Base-by-base conservation (phyloP, 2,797 vertebrate species). In the Falco berigora region DNA sequence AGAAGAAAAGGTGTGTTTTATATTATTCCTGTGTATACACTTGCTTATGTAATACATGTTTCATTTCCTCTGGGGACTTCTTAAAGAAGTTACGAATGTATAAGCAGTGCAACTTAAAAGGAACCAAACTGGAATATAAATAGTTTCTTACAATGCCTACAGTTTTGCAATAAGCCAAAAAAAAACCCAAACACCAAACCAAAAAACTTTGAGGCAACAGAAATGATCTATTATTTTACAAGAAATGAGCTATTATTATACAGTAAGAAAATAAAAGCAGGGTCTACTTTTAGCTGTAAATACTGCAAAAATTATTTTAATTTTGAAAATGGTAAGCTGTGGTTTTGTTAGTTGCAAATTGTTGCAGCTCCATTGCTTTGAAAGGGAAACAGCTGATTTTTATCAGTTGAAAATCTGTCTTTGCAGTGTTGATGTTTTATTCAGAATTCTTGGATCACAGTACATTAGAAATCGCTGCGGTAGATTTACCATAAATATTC, bases 211-310 rank as follows among this genome's bases (percentile, higher is more conserved):
- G 46, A 94, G 87, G 73, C 84, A 94, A 90, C 80, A 90, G 94
- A 95, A 97, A 95, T 5, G 9, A 85, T 49, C 68, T 96, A 72
- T 92, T 95, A 93, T 97, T 97, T 95, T 92, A 88, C 85, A 92
- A 76, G 34, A 78, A 89, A 96, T 10, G 25, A 90, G 27, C 67
- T 95, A 52, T 94, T 96, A 87, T 94, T 96, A 92, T 88, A 84
- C 63, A 53, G 36, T 53, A 75, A 90, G 87, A 49, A 97, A 96
- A 74, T 85, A 53, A 79, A 95, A 87, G 20, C 40, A 56, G 38
- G 52, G 46, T 47, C 77, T 88, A 24, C 24, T 71, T 22, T 87
- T 69, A 52, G 36, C 34, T 80, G 42, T 92, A 90, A 91, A 71
- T 79, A 47, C 32, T 85, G 49, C 9, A 85, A 79, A 85, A 76